A percentile compares a stretch with the other conserved stretches of the same genome.
Conservation (phyloP, 2,888 invertebrate genomes). For the Parnassius apollo region DNA sequence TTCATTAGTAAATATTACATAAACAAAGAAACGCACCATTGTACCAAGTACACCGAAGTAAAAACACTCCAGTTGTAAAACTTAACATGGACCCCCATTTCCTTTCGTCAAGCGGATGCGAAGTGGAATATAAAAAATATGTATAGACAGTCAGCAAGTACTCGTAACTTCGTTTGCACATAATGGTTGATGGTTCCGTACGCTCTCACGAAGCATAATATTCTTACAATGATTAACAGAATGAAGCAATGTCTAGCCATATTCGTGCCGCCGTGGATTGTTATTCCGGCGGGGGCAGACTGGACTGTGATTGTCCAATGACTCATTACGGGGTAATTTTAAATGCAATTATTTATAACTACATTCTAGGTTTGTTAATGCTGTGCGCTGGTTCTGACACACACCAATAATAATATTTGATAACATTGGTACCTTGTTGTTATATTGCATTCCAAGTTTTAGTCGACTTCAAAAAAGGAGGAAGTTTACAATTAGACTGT, state of each 20-base stretch:
- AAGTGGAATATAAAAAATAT: constrained; percentile 51
- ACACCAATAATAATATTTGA: too few species aligned
- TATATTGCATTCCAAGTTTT: too few species aligned
- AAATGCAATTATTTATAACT: constrained; percentile 19
- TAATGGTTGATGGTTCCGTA: constrained; percentile 35
- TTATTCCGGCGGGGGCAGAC: constrained; percentile 20
- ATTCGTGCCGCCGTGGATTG: constrained; percentile 30
- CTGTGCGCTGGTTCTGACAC: too few species aligned
- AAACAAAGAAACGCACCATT: constrained; percentile 14
- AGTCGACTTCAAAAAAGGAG: too few species aligned
- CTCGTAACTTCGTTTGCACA: constrained; percentile 40
- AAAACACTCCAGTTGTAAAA: constrained; percentile 36
- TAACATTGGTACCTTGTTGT: too few species aligned
- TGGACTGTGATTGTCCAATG: constrained; percentile 20
- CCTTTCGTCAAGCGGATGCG: constrained; percentile 61
- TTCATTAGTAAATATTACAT: background rate
- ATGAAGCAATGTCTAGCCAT: constrained; percentile 40
- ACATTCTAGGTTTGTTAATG: background rate
- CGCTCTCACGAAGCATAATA: constrained; percentile 20
- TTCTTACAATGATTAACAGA: constrained; percentile 35
- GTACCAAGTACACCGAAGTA: constrained; percentile 1
- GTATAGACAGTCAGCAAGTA: constrained; percentile 32
- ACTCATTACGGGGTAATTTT: constrained; percentile 21
- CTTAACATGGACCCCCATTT: constrained; percentile 65
- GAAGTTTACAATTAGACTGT: too few species aligned